A percentile compares a stretch with the other conserved stretches of the same genome.
These are phyloP conservation scores for Pseudococcus viburni DNA, from an alignment of 2,888 invertebrate genomes.

Conservation along the genomic window DNA sequence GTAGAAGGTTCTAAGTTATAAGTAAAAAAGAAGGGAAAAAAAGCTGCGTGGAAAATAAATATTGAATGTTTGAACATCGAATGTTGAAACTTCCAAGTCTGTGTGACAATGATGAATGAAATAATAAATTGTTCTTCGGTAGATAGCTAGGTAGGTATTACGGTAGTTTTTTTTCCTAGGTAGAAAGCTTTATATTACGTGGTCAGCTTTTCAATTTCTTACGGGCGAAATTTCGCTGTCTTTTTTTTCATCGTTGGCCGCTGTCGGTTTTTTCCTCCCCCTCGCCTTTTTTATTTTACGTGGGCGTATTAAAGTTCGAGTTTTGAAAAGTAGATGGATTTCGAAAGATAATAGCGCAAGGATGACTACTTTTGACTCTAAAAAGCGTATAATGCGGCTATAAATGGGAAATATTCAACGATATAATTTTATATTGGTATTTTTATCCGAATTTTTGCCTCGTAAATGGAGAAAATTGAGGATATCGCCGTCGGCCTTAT, in stretches of 20 bases:
- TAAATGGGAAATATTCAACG: slow-evolving; percentile 36
- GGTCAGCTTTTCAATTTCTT: slow-evolving; percentile 32
- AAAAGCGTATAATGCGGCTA: slow-evolving; percentile 33
- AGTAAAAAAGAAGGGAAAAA: no score
- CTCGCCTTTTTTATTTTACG: not conserved
- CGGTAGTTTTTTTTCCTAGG: not conserved
- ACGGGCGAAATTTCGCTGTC: not conserved
- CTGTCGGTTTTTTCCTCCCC: not conserved
- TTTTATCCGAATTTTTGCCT: slow-evolving; percentile 24
- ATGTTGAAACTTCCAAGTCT: slow-evolving; percentile 23
- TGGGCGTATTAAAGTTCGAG: slow-evolving; percentile 29
- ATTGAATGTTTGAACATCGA: slow-evolving; percentile 41
- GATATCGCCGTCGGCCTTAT: not conserved
- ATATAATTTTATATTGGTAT: slow-evolving; percentile 16
- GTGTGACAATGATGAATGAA: slow-evolving; percentile 49
- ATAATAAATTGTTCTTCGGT: slow-evolving; percentile 39
- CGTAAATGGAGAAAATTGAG: slow-evolving; percentile 20
- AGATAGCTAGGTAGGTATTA: slow-evolving; percentile 3
- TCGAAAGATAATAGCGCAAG: slow-evolving; percentile 33
- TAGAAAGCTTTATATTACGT: slow-evolving; percentile 42
- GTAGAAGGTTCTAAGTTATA: not conserved
- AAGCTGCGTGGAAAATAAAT: not conserved
- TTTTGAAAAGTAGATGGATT: slow-evolving; percentile 37
- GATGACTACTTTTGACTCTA: slow-evolving; percentile 37
- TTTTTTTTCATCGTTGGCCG: not conserved